A percentile compares a stretch with the other conserved stretches of the same genome.
These are phyloP conservation scores for Myopa testacea DNA, from an alignment of 2,888 invertebrate species.

Conservation along the genomic window DNA sequence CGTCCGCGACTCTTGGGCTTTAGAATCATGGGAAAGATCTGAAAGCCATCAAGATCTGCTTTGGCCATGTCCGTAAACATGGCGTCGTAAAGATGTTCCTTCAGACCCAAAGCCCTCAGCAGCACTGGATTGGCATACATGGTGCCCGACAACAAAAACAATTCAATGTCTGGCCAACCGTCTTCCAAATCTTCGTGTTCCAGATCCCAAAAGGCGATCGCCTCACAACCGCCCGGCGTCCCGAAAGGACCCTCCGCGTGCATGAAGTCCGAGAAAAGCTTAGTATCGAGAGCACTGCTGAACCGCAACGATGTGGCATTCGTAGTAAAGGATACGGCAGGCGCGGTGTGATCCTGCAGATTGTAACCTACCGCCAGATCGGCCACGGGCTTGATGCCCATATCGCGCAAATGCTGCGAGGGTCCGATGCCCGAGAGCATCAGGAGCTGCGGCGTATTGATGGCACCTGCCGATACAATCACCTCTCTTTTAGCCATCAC, in stretches of 20 bases:
- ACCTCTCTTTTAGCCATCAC: constrained; percentile 76
- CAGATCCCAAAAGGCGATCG: constrained; percentile 74
- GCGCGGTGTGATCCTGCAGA: constrained; percentile 75
- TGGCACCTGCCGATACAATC: constrained; percentile 80
- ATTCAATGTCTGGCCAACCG: constrained; percentile 77
- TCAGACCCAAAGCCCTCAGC: constrained; percentile 66
- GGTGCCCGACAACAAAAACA: constrained; percentile 73
- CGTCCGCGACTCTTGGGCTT: constrained; percentile 77
- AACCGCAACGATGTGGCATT: constrained; percentile 62
- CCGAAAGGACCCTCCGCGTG: constrained; percentile 66
- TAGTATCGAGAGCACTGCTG: constrained; percentile 48
- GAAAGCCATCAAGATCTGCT: constrained; percentile 62
- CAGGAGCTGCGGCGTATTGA: constrained; percentile 84
- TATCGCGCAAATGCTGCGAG: constrained; percentile 70
- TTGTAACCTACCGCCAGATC: constrained; percentile 75
- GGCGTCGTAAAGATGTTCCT: constrained; percentile 65
- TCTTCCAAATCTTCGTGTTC: constrained; percentile 68
- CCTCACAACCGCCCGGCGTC: constrained; percentile 74
- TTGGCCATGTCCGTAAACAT: constrained; percentile 65
- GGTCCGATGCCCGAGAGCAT: constrained; percentile 83
- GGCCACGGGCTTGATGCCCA: constrained; percentile 71
- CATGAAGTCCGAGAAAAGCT: constrained; percentile 50
- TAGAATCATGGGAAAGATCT: constrained; percentile 74
- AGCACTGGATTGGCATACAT: constrained; percentile 62
- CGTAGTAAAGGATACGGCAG: constrained; percentile 75